A percentile compares a stretch with the other conserved stretches of the same genome.
phyloP scores from a whole-genome alignment of 2,113 vertebrate species.

The Tachysurus fulvidraco region DNA sequence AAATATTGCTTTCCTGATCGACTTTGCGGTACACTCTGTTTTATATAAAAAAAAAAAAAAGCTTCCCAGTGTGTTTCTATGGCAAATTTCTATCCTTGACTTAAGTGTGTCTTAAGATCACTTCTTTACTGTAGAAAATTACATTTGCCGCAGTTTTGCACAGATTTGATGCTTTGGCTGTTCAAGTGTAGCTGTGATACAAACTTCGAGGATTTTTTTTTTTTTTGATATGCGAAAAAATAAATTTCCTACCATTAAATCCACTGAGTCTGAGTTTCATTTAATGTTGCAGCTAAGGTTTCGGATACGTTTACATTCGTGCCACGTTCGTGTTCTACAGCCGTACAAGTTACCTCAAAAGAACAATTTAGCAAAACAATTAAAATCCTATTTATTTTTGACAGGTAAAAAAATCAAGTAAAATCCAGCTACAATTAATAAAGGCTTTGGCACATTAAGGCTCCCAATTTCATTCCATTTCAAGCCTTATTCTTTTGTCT shows the following conservation, averaged over 20 bases:
- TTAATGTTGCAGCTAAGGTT: neutral
- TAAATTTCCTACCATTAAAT: slow-evolving; percentile 83
- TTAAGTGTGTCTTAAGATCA: slow-evolving; percentile 72
- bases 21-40: slow-evolving; percentile 83
- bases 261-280: slow-evolving; percentile 45
- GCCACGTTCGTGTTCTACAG: neutral
- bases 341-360: neutral
- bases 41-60: slow-evolving; percentile 68
- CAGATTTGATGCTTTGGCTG: slow-evolving; percentile 81
- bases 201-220: slow-evolving; percentile 77
- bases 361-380: neutral
- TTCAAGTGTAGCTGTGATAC: slow-evolving; percentile 81
- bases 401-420: neutral
- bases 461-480: neutral
- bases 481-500: neutral
- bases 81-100: slow-evolving; percentile 79
- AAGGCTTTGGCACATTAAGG: neutral
- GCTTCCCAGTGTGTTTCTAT: slow-evolving; percentile 81
- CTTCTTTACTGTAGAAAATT: slow-evolving; percentile 73
- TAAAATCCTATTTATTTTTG: neutral
- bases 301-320: neutral
- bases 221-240: slow-evolving; percentile 78
- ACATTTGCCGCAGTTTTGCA: slow-evolving; percentile 79
- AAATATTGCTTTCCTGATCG: slow-evolving; percentile 85
- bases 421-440: neutral